Percentiles rank a stretch among this genome's conserved stretches.
phyloP scores from a whole-genome alignment of 2,888 invertebrate species.

The Epiblema foenella region DNA sequence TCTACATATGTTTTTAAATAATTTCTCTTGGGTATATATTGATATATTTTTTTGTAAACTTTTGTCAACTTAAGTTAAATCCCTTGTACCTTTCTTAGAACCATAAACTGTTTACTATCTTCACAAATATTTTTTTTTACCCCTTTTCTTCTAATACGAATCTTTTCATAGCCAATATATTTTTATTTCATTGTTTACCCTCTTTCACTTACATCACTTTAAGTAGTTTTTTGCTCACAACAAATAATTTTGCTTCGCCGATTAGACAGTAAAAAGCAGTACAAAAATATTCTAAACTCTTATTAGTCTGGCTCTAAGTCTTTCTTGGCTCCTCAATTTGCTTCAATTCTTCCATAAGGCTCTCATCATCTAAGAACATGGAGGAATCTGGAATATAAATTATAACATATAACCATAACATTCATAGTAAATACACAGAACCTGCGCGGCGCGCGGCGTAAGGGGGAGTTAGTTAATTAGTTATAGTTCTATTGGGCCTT shows the following conservation, averaged over 20 bases:
- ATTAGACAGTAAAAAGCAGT: slow-evolving; percentile 35
- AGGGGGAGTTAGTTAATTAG: too few species aligned
- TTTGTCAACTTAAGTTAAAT: not conserved
- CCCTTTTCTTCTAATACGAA: not conserved
- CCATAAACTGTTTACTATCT: not conserved
- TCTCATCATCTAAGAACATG: slow-evolving; percentile 71
- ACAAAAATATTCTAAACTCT: slow-evolving; percentile 27
- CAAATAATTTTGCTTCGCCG: slow-evolving; percentile 7
- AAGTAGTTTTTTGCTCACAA: slow-evolving; percentile 1
- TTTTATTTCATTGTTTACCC: not conserved
- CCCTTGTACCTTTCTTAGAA: not conserved
- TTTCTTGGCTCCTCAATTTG: slow-evolving; percentile 63
- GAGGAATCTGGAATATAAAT: slow-evolving; percentile 64
- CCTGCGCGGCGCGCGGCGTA: too few species aligned
- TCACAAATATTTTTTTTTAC: not conserved
- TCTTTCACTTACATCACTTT: not conserved
- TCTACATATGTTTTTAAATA: too few species aligned
- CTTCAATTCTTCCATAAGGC: slow-evolving; percentile 72
- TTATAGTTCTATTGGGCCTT: too few species aligned
- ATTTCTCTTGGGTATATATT: too few species aligned
- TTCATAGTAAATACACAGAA: too few species aligned
- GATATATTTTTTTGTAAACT: too few species aligned
- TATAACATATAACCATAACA: not conserved
- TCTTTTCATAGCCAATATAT: not conserved
- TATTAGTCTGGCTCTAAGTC: slow-evolving; percentile 53